Conservation (phyloP, 2,888 invertebrate species). For the Buathra laborator region DNA sequence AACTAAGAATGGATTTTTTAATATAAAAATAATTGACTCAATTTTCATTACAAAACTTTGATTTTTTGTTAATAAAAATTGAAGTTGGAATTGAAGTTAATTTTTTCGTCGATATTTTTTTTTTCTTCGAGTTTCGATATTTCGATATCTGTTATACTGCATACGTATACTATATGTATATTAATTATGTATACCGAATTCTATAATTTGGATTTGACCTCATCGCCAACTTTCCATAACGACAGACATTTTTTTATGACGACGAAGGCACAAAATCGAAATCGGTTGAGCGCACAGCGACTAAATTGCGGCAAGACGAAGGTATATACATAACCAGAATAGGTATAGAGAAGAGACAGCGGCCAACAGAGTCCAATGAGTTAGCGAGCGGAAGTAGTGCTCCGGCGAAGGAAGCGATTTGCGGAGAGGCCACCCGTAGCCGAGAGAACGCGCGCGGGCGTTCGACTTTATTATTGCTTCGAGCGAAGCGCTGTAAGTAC, state of each 20-base stretch:
- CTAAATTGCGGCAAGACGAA: constrained; percentile 10
- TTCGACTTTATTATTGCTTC: constrained; percentile 65
- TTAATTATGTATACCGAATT: too few relatives aligned
- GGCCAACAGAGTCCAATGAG: constrained; percentile 29
- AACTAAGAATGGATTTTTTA: too few relatives aligned
- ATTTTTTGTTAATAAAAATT: too few relatives aligned
- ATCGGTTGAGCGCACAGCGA: not conserved
- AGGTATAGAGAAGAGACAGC: constrained; percentile 1
- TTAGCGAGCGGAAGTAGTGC: constrained; percentile 64
- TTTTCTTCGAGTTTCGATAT: too few relatives aligned
- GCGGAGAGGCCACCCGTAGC: constrained; percentile 60
- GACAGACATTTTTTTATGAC: not conserved
- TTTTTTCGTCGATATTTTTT: too few relatives aligned
- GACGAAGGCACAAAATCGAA: not conserved
- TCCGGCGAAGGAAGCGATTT: constrained; percentile 59
- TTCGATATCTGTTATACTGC: too few relatives aligned
- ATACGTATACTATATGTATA: too few relatives aligned
- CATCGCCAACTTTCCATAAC: too few relatives aligned
- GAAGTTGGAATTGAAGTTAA: too few relatives aligned
- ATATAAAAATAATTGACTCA: too few relatives aligned
- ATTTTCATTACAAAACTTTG: too few relatives aligned
- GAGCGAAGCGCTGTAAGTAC: constrained; percentile 17
- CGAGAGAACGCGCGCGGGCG: constrained; percentile 33
- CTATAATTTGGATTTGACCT: too few relatives aligned
- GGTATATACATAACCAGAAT: not conserved